Evolutionary conservation across 2,113 vertebrate species (phyloP).

Genomic region (Platycercus adscitus): DNA sequence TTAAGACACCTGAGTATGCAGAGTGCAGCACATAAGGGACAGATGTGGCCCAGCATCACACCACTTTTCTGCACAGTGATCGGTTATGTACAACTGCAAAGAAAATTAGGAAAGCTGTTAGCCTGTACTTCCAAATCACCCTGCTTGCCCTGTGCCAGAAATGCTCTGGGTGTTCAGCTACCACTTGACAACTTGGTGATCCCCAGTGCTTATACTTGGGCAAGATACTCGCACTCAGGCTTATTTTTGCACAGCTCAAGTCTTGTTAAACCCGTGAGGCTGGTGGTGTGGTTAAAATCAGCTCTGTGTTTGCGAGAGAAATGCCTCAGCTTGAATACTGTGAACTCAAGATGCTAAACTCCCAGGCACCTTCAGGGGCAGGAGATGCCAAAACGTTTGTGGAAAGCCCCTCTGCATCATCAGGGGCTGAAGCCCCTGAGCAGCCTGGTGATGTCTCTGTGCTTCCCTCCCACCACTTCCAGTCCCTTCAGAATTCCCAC

Average conservation of each 20-base stretch:
- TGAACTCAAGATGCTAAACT: background rate
- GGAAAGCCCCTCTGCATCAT: background rate
- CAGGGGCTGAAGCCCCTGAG: background rate
- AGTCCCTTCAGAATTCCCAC: background rate
- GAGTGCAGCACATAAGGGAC: background rate
- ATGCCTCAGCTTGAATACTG: background rate
- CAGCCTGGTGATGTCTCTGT: background rate
- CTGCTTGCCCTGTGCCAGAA: background rate
- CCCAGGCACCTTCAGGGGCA: background rate
- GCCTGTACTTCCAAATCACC: background rate
- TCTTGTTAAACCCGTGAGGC: background rate
- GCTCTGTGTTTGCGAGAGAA: background rate
- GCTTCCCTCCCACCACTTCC: background rate
- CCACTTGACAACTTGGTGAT: background rate
- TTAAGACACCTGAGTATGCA: fast-evolving
- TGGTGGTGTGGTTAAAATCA: background rate
- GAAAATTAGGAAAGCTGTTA: background rate
- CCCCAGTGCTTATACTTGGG: fast-evolving
- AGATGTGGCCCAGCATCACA: background rate
- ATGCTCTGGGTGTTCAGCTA: background rate
- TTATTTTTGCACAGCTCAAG: background rate
- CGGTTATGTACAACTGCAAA: background rate
- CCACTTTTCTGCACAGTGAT: background rate
- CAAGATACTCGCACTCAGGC: background rate
- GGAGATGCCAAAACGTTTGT: fast-evolving